These are phyloP conservation scores for Sitta europaea DNA, from an alignment of 2,113 vertebrate genomes.

Conservation along the genomic window DNA sequence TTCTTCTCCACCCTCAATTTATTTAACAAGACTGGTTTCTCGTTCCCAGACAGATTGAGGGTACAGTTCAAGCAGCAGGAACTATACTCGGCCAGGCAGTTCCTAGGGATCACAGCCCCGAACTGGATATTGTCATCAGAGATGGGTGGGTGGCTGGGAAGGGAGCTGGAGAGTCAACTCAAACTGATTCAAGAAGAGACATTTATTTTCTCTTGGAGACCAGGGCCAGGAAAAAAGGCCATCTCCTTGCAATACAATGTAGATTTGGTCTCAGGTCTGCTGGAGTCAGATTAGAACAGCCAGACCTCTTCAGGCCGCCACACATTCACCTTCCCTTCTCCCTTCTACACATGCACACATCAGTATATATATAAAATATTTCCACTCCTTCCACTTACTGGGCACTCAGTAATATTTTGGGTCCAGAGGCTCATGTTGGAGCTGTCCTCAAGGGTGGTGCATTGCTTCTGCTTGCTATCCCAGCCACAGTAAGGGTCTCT, in stretches of 20 bases:
- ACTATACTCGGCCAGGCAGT: neutral
- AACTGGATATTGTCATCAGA: neutral
- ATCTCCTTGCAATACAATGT: neutral
- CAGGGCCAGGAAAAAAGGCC: neutral
- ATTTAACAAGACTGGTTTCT: neutral
- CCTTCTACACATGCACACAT: neutral
- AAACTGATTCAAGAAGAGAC: neutral
- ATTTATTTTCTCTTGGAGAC: neutral
- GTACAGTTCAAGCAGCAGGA: neutral
- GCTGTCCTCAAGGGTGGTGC: conserved; percentile 94
- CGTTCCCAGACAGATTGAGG: neutral
- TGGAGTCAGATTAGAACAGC: neutral
- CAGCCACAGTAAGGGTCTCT: conserved; percentile 97
- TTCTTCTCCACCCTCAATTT: neutral
- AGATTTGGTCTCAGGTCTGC: neutral
- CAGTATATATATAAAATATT: neutral
- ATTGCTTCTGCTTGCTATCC: conserved; percentile 90
- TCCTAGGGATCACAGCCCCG: neutral
- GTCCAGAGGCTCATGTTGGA: conserved; percentile 98
- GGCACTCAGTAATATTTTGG: conserved; percentile 94
- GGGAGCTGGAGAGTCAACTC: neutral
- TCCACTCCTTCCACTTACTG: conserved; percentile 76
- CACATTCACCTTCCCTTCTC: neutral
- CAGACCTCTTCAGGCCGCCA: neutral
- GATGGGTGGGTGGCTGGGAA: neutral